Evolutionary conservation across 2,888 invertebrate genomes (phyloP), one percentile per base, ranked within the genome.

Genomic region (Yponomeuta plumbellus): DNA sequence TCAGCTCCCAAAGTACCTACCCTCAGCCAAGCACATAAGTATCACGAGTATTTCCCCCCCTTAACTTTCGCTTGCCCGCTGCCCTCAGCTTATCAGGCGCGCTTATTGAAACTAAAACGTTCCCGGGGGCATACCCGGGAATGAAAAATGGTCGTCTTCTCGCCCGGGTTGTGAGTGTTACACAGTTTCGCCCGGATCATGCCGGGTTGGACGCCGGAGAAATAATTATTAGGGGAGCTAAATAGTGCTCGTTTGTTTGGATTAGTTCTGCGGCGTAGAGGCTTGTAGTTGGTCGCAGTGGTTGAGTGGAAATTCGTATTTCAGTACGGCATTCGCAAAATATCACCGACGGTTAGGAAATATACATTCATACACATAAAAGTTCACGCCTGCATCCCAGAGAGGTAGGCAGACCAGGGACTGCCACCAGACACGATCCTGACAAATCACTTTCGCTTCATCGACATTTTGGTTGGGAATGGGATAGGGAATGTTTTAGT

Each of bases 51-150:
- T 52, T 52, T 17, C 44, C 44, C 17, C 44, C 17, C 44, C 44
- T 52, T 17, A 52, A 52, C 44, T 52, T 52, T 52, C 44, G 44
- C 44, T 52, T 52, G 44, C 44, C 44, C 44, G 44, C 44, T 65
- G 34, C 4, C 56, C 66, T 21, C 11, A 20, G 71, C 83, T 83
- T 83, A 84, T 84, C 83, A 77, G 67, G 5, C 17, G 71, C 72
- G 73, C 73, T 75, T 84, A 84, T 84, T 84, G 84, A 84, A 84
- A 84, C 82, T 82, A 79, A 84, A 84, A 76, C 78, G 80, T 73
- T 76, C 83, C 81, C 78, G 68, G 70, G 76, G 81, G 75, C 69
- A 71, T 68, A 74, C 72, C 64, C 71, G 73, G 74, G 74, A 74
- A 83, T 83, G 82, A 84, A 80, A 83, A 85, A 84, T 83, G 76